A percentile compares a stretch with the other conserved stretches of the same genome.
Conservation (phyloP, 2,797 vertebrate genomes). For the Tauraco hartlaubi region DNA sequence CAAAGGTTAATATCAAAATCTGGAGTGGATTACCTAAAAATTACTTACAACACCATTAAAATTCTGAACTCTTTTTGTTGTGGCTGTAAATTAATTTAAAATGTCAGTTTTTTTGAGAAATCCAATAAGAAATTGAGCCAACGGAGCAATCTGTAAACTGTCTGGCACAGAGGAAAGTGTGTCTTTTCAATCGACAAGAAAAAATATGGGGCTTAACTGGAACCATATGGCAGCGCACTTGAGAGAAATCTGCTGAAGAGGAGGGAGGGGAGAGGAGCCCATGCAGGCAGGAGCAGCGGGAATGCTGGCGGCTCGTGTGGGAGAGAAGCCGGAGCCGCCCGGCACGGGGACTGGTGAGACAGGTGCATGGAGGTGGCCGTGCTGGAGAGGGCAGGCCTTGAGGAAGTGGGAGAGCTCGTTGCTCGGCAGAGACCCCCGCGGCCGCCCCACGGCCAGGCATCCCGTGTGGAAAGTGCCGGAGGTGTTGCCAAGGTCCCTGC, state of each 20-base stretch:
- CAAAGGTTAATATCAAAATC: constrained; percentile 93
- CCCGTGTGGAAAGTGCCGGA: rapidly evolving
- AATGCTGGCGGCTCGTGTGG: constrained; percentile 53
- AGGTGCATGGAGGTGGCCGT: not conserved
- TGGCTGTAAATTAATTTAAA: constrained; percentile 97
- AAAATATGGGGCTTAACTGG: constrained; percentile 97
- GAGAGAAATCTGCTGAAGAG: constrained; percentile 91
- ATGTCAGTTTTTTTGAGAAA: constrained; percentile 92
- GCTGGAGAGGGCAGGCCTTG: not conserved
- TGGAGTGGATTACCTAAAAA: constrained; percentile 94
- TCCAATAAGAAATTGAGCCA: constrained; percentile 89
- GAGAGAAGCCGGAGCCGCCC: constrained; percentile 9
- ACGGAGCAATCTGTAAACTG: constrained; percentile 90
- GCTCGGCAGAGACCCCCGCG: rapidly evolving
- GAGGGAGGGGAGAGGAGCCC: constrained; percentile 69
- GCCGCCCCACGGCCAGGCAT: rapidly evolving
- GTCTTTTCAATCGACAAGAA: constrained; percentile 94
- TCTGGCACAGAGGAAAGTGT: constrained; percentile 90
- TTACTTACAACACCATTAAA: constrained; percentile 95
- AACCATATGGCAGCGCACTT: constrained; percentile 95
- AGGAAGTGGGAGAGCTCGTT: not conserved
- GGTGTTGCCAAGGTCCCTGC: not conserved
- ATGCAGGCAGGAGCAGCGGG: constrained; percentile 57
- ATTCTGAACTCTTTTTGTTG: constrained; percentile 92
- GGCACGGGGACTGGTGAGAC: rapidly evolving